Conservation (phyloP, 1,140 invertebrate genomes). For the Ptiloglossa arizonensis region DNA sequence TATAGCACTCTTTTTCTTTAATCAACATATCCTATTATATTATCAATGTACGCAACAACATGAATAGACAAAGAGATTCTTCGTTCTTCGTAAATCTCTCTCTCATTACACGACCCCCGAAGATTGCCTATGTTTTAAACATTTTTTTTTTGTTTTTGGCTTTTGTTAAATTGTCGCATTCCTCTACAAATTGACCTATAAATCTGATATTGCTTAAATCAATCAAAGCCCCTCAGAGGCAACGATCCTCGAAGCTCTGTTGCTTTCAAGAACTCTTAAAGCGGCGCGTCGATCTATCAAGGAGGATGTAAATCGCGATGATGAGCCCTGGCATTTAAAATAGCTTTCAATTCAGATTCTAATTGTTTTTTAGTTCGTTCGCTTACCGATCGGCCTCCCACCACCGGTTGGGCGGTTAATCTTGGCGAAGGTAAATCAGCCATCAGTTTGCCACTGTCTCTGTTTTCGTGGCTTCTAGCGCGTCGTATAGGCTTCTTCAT, state of each 20-base stretch:
- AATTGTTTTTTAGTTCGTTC: conserved; percentile 79
- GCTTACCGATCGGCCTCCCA: conserved; percentile 76
- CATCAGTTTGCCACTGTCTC: conserved; percentile 70
- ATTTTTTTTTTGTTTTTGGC: conserved; percentile 42
- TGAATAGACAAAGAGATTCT: conserved; percentile 67
- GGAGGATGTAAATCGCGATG: conserved; percentile 80
- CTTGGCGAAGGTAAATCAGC: conserved; percentile 73
- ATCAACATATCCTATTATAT: conserved; percentile 67
- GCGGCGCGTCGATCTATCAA: conserved; percentile 71
- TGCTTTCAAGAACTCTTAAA: conserved; percentile 65
- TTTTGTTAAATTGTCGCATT: conserved; percentile 67
- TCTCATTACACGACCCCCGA: conserved; percentile 11
- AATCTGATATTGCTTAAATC: conserved; percentile 82
- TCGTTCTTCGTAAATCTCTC: conserved; percentile 1
- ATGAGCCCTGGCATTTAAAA: conserved; percentile 79
- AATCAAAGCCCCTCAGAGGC: conserved; percentile 81
- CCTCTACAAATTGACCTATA: conserved; percentile 81
- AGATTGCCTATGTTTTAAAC: conserved; percentile 20
- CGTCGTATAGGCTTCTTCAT: conserved; percentile 76
- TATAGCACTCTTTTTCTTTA: conserved; percentile 71
- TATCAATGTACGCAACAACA: conserved; percentile 79
- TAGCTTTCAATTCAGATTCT: conserved; percentile 80
- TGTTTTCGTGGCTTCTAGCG: conserved; percentile 79
- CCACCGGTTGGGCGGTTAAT: conserved; percentile 74
- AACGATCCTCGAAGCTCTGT: conserved; percentile 70